A percentile compares a stretch with the other conserved stretches of the same genome.
Evolutionary conservation across 2,888 invertebrate species (phyloP).

Genomic region (Thalpophila matura): DNA sequence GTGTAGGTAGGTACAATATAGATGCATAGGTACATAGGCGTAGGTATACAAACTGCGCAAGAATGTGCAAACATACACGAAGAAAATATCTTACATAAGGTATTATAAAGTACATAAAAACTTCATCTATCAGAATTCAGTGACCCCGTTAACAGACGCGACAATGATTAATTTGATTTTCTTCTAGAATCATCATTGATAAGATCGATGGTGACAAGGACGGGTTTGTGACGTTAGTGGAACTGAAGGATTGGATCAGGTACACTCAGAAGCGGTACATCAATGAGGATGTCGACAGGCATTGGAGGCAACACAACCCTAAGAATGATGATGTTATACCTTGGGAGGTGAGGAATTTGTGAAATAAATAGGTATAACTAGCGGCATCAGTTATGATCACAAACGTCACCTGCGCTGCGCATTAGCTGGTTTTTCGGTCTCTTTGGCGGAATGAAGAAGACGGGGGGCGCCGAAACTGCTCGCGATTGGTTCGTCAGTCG

Average conservation of each 20-base stretch:
- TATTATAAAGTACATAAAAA: slow-evolving; percentile 32
- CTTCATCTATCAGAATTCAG: slow-evolving; percentile 49
- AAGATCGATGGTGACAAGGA: slow-evolving; percentile 97
- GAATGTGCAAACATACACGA: neutral
- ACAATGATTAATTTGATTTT: slow-evolving; percentile 37
- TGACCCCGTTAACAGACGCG: slow-evolving; percentile 64
- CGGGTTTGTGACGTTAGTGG: slow-evolving; percentile 95
- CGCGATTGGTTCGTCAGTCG: no score
- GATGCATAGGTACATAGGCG: no score
- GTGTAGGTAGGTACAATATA: neutral
- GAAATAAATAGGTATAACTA: neutral
- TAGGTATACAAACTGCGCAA: neutral
- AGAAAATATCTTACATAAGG: neutral
- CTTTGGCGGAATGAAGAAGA: no score
- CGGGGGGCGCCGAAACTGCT: no score
- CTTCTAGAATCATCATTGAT: slow-evolving; percentile 95
- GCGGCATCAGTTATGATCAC: no score
- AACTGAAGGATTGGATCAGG: slow-evolving; percentile 98
- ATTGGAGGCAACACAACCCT: slow-evolving; percentile 98
- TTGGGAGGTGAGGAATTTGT: slow-evolving; percentile 92
- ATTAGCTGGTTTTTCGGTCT: no score
- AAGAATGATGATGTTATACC: slow-evolving; percentile 93
- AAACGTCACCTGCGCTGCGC: no score
- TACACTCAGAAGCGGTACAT: slow-evolving; percentile 98
- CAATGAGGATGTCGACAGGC: slow-evolving; percentile 96